Evolutionary conservation across 2,797 vertebrate species (phyloP).

Genomic region (Diglossa cyanea): DNA sequence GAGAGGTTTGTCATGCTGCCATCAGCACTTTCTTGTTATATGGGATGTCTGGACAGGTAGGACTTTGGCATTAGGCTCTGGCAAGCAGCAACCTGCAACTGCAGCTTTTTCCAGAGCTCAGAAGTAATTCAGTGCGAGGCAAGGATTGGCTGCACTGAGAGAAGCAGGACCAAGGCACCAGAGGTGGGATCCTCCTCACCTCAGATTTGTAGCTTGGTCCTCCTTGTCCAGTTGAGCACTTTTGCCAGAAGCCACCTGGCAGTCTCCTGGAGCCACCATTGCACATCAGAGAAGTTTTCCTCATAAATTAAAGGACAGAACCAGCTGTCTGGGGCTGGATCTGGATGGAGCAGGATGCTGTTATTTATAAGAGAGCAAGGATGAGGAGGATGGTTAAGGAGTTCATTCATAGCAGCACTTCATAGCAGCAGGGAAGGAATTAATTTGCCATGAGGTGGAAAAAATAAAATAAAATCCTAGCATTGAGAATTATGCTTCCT

Average conservation of each 20-base stretch:
- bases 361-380: background rate
- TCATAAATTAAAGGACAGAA: background rate
- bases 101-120: conserved; percentile 57
- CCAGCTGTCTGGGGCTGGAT: background rate
- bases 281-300: background rate
- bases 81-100: conserved; percentile 66
- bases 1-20: conserved; percentile 45
- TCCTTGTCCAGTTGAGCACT: background rate
- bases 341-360: background rate
- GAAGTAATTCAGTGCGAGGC: background rate
- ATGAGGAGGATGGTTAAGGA: background rate
- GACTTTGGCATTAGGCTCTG: conserved; percentile 47
- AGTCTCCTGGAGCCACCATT: background rate
- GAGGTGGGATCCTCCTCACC: background rate
- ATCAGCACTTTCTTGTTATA: conserved; percentile 55
- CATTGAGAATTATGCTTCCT: background rate
- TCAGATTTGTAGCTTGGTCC: background rate
- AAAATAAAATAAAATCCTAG: background rate
- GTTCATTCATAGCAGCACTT: background rate
- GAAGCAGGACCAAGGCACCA: background rate
- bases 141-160: background rate
- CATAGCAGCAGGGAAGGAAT: background rate
- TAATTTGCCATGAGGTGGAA: background rate
- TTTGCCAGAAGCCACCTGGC: background rate
- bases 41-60: conserved; percentile 66